Base-by-base conservation (phyloP, 2,888 invertebrate genomes). In the Dolichopus griseipennis region DNA sequence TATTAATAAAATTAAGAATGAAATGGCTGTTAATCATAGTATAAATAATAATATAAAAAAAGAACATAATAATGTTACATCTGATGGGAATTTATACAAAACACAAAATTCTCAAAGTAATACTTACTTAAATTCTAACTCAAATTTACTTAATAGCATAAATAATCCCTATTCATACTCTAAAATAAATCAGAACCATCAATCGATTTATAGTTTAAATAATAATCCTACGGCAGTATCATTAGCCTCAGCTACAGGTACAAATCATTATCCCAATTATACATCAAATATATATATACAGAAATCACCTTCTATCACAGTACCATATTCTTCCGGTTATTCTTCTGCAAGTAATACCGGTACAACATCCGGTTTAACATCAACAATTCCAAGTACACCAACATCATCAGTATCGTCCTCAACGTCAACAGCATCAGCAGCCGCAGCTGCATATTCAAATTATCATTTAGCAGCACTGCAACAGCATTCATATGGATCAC, bases 351-450 rank as follows among this genome's bases (percentile, higher is more conserved):
- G 68, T 21, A 72, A 68, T 34, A 72, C 72, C 65, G 69, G 69
- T 64, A 68, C 72, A 68, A 72, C 72, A 64, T 68, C 72, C 63
- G 69, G 69, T 20, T 52, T 69, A 69, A 65, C 68, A 66, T 69
- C 71, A 33, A 65, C 70, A 63, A 61, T 68, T 64, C 61, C 65
- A 65, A 63, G 70, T 37, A 61, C 68, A 65, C 52, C 69, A 66
- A 61, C 66, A 66, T 75, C 75, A 67, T 72, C 67, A 71, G 72
- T 72, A 71, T 73, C 70, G 61, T 73, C 73, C 69, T 70, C 72
- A 72, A 71, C 72, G 69, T 65, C 69, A 20, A 66, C 71, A 21
- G 33, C 74, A 67, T 70, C 71, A 34, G 74, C 72, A 6, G 27
- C 27, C 27, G 27, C n/a, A n/a, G 34, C 37, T 37, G 52, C 52